Base-by-base conservation (phyloP, 2,113 vertebrate genomes). In the Cranoglanis bouderius region DNA sequence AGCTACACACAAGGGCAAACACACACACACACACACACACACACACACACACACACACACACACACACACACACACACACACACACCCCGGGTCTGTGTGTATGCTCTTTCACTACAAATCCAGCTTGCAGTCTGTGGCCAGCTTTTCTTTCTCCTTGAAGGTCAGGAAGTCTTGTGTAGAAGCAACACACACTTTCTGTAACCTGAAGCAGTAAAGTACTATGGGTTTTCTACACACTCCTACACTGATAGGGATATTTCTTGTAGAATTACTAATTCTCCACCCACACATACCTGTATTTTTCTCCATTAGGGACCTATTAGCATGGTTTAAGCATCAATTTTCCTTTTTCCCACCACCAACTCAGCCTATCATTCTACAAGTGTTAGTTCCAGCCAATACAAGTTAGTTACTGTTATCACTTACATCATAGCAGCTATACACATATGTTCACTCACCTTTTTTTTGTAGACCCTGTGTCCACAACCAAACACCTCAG, bases 71-170 rank as follows among this genome's bases (percentile, higher is more conserved):
- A 82, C 32, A 57, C 16, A 38, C 80, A 82, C 51, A 82, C 53
- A 38, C 51, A 57, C 78, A 2, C 63, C 49, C 4, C 2, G 80
- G 18, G 53, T 59, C 80, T 82, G 53, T 14, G 35, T 82, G 10
- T 46, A 82, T 51, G 14, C 63, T 85, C 38, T 29, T 83, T 61
- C 55, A 21, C 61, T 65, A 49, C 59, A 67, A 51, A 85, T 85
- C 83, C 83, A 85, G 61, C 59, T 40, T 49, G 61, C 26, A 67
- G 61, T 61, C 7, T 85, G 43, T 67, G 83, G 43, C 61, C 61
- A 85, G 14, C 61, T 85, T 85, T 67, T 19, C 83, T 85, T 67
- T 85, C 61, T 83, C 83, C 61, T 67, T 85, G 43, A 85, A 85
- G 83, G 83, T 85, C 83, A 85, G 43, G 4, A 67, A 65, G 61